Evolutionary conservation across 2,797 vertebrate species (phyloP), one percentile per base, ranked within the genome.

Genomic region (Micropoecilia bifurca): DNA sequence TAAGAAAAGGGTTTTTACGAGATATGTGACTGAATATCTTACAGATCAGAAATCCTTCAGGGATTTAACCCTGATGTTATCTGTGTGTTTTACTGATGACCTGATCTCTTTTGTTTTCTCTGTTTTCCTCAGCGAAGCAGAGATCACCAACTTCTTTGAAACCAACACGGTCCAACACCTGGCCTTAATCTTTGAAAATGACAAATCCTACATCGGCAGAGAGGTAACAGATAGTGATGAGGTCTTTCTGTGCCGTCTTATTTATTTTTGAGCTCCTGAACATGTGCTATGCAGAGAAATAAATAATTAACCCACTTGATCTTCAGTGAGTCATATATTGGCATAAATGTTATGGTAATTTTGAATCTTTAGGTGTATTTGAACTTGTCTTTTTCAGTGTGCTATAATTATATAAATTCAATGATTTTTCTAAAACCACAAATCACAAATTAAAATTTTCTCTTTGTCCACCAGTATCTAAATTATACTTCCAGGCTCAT

Each of bases 101-200:
- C 18, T 25, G 4, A 53, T 59, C 50, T 18, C 45, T 68, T 6
- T 3, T 41, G 13, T 55, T 22, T 83, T 8, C 89, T 25, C 68
- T 79, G 6, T 3, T 83, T 50, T 82, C 16, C 90, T 9, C 91
- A 99, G 98, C 5, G 43, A 90, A 1, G 92, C 94, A 39, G 97
- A 99, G 91, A 86, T 99, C 0, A 89, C 83, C 41, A 93, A 88
- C 82, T 97, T 97, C 93, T 97, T 97, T 90, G 93, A 96, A 74
- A 96, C 93, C 36, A 97, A 96, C 90, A 91, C 76, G 0, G 94
- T 96, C 69, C 83, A 90, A 6, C 94, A 97, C 86, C 89, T 99
- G 92, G 97, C 95, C 0, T 87, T 99, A 92, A 96, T 99, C 92
- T 99, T 99, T 3, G 98, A 99, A 89, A 84, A 92, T 0, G 80